Evolutionary conservation across 2,888 invertebrate species (phyloP).

Genomic region (Andrena bucephala): DNA sequence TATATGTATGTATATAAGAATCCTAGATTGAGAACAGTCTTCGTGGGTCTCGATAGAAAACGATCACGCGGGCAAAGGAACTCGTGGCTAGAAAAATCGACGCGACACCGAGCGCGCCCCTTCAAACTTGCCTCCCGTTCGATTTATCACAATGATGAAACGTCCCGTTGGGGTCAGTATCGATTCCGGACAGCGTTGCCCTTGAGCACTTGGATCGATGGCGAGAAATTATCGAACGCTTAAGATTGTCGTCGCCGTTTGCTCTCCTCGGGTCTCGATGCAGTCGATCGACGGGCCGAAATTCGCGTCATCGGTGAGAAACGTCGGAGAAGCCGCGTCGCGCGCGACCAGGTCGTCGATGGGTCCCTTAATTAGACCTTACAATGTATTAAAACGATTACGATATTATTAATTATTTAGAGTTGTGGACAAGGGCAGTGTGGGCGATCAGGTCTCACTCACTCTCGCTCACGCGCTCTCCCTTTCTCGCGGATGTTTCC

Average conservation of each 20-base stretch:
- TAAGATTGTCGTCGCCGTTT: constrained; percentile 59
- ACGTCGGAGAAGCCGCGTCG: neutral
- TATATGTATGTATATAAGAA: constrained; percentile 31
- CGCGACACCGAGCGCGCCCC: neutral
- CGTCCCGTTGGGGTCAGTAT: constrained; percentile 11
- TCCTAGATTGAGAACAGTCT: constrained; percentile 46
- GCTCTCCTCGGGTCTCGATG: constrained; percentile 9
- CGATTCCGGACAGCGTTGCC: constrained; percentile 10
- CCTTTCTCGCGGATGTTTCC: neutral
- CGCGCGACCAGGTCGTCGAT: neutral
- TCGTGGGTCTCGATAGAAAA: constrained; percentile 31
- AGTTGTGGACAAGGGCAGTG: neutral
- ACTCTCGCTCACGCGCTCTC: constrained; percentile 2
- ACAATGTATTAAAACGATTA: constrained; percentile 17
- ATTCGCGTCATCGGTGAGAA: neutral
- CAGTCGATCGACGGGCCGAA: neutral
- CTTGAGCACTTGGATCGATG: constrained; percentile 18
- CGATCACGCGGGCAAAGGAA: constrained; percentile 37
- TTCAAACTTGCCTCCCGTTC: neutral
- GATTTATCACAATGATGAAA: constrained; percentile 37
- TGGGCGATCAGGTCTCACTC: neutral
- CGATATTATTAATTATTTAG: constrained; percentile 29
- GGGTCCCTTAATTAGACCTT: constrained; percentile 23
- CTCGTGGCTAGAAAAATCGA: constrained; percentile 35
- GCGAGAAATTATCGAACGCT: constrained; percentile 40